Evolutionary conservation across 37 sponge, comb jelly and placozoan species (phyloP).

Genomic region (Sycon ciliatum): DNA sequence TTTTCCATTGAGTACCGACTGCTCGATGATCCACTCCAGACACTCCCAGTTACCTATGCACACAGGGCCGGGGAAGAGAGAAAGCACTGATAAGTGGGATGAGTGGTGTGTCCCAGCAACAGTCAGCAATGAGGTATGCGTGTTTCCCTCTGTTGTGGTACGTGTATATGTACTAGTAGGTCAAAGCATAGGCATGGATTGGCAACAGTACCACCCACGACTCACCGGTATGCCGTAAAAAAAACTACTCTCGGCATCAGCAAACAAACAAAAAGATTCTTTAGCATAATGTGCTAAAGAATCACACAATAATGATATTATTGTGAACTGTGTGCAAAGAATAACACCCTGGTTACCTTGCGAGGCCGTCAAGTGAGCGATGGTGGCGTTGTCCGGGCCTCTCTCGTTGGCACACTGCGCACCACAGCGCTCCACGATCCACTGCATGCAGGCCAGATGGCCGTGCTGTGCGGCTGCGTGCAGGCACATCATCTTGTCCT

Average conservation of each 20-base stretch:
- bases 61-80: no score
- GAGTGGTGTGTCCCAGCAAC: background rate
- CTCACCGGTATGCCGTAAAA: no score
- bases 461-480: constrained; percentile 74
- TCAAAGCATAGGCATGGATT: no score
- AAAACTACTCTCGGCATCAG: no score
- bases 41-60: constrained; percentile 49
- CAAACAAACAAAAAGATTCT: no score
- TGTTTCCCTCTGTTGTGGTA: no score
- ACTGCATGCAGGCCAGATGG: constrained; percentile 56
- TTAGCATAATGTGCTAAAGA: no score
- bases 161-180: no score
- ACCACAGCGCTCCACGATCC: constrained; percentile 48
- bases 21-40: constrained; percentile 50
- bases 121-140: background rate
- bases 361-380: constrained; percentile 63
- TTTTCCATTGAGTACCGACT: constrained; percentile 50
- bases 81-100: background rate
- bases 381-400: constrained; percentile 60
- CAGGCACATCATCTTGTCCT: constrained; percentile 53
- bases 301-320: no score
- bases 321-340: no score
- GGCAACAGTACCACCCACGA: no score
- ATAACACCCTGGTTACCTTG: no score
- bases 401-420: constrained; percentile 29